These are phyloP conservation scores for Gymnosoma rotundatum DNA, from an alignment of 2,888 invertebrate genomes.

Conservation along the genomic window DNA sequence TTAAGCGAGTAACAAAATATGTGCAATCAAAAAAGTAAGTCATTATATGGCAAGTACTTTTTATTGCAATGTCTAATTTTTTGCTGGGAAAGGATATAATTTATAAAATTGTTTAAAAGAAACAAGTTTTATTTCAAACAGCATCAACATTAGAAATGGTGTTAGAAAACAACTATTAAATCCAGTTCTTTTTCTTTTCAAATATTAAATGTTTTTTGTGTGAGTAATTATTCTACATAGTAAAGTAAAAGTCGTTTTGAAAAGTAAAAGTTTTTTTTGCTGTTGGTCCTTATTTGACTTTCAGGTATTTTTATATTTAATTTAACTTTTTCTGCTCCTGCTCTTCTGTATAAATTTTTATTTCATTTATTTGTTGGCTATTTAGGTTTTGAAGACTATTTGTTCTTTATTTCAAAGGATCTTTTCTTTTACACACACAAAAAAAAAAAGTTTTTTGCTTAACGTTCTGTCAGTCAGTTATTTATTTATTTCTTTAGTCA, in stretches of 20 bases:
- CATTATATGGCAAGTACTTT: too few relatives aligned
- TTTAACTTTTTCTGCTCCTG: conserved; percentile 45
- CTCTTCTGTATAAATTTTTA: conserved; percentile 8
- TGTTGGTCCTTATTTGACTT: conserved; percentile 29
- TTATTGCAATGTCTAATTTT: too few relatives aligned
- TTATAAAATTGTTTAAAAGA: too few relatives aligned
- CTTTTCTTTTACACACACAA: conserved; percentile 11
- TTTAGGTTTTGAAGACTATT: conserved; percentile 58
- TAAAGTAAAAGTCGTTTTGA: conserved; percentile 45
- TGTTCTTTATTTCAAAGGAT: conserved; percentile 38
- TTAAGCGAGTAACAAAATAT: too few relatives aligned
- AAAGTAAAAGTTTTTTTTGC: conserved; percentile 60
- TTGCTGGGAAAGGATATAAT: too few relatives aligned
- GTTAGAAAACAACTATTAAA: not conserved
- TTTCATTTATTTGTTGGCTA: conserved; percentile 32
- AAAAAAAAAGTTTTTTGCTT: conserved; percentile 41
- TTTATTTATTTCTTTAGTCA: conserved; percentile 30
- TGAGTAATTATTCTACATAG: conserved; percentile 38
- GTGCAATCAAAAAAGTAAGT: too few relatives aligned
- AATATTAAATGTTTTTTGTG: not conserved
- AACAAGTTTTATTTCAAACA: too few relatives aligned
- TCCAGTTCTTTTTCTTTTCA: not conserved
- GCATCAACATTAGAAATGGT: conserved; percentile 20
- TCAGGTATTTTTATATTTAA: conserved; percentile 62
- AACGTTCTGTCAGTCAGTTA: conserved; percentile 18